These are phyloP conservation scores for Oceanodroma leucorhoa DNA, from an alignment of 2,797 vertebrate genomes.

Conservation along the genomic window DNA sequence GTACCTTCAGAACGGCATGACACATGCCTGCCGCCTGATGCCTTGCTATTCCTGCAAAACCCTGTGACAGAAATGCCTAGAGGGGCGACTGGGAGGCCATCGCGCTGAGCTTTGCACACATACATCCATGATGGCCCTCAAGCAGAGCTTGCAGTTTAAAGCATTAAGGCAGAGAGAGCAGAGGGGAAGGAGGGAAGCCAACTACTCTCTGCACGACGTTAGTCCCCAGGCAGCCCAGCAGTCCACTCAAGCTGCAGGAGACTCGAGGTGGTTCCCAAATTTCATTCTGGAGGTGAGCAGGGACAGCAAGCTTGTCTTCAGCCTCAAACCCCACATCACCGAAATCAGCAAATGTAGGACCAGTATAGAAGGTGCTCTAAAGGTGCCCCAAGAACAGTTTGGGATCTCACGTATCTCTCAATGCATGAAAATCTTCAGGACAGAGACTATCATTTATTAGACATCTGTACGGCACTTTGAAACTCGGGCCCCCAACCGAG, in stretches of 20 bases:
- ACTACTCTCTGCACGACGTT: accelerated
- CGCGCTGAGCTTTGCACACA: accelerated
- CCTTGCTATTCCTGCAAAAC: background rate
- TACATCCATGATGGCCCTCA: accelerated
- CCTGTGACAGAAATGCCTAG: background rate
- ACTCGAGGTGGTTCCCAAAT: background rate
- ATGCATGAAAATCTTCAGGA: background rate
- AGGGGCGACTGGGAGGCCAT: background rate
- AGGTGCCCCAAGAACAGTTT: background rate
- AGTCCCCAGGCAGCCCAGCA: background rate
- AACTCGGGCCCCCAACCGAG: background rate
- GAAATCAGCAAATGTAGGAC: background rate
- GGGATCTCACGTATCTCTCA: background rate
- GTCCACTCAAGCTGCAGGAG: background rate
- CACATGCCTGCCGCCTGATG: background rate
- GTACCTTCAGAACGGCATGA: background rate
- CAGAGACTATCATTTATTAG: background rate
- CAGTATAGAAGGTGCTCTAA: background rate
- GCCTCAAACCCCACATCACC: background rate
- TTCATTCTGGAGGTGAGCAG: background rate
- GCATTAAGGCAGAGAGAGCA: background rate
- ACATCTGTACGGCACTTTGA: background rate
- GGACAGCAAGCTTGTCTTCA: background rate
- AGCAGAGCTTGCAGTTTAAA: background rate
- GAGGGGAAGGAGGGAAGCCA: background rate